Evolutionary conservation across 2,888 invertebrate species (phyloP).

Genomic region (Litoditis marina): DNA sequence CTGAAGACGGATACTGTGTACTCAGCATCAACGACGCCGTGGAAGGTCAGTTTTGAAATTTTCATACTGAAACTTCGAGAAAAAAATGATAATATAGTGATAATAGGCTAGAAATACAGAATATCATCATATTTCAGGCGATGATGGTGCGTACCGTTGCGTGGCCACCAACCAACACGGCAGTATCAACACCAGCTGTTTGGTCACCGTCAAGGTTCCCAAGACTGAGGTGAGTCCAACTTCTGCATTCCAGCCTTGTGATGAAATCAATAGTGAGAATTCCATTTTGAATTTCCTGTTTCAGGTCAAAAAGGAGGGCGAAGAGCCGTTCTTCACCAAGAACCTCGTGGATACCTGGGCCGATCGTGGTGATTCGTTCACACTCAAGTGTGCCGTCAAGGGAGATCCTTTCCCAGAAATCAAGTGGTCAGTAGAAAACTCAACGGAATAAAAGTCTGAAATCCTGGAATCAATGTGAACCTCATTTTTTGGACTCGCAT

Average conservation of each 20-base stretch:
- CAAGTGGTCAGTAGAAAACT: no score
- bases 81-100: no score
- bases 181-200: slow-evolving; percentile 55
- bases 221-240: slow-evolving; percentile 49
- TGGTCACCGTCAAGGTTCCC: slow-evolving; percentile 52
- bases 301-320: slow-evolving; percentile 60
- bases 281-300: no score
- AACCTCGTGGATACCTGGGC: slow-evolving; percentile 56
- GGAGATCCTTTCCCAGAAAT: slow-evolving; percentile 90
- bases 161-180: slow-evolving; percentile 67
- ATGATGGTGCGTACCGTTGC: slow-evolving; percentile 58
- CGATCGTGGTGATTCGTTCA: slow-evolving; percentile 57
- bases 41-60: no score
- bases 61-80: no score
- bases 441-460: no score
- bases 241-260: no score
- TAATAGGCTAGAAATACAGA: no score
- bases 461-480: no score
- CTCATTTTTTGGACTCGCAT: no score
- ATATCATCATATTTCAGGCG: no score
- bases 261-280: no score
- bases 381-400: slow-evolving; percentile 68
- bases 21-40: slow-evolving; percentile 65
- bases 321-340: slow-evolving; percentile 59
- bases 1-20: slow-evolving; percentile 68